Conservation (phyloP, 2,797 vertebrate genomes). For the Macrochelys suwanniensis region DNA sequence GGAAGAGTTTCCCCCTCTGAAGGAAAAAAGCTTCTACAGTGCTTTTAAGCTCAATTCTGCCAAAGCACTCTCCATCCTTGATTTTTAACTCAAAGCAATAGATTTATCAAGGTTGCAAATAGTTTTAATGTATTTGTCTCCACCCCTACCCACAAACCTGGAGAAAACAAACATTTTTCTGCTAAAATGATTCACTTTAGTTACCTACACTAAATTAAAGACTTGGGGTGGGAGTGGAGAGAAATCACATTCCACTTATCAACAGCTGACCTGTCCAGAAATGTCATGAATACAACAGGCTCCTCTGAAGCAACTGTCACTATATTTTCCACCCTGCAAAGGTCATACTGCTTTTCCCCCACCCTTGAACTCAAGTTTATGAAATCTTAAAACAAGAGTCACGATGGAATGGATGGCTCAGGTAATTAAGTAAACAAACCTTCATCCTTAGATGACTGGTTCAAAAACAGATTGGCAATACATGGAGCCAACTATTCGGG, state of each 20-base stretch:
- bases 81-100: too few relatives aligned
- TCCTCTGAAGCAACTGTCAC: not conserved
- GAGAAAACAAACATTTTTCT: not conserved
- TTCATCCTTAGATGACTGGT: not conserved
- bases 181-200: not conserved
- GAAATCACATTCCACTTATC: not conserved
- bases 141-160: too few relatives aligned
- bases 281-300: not conserved
- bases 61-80: too few relatives aligned
- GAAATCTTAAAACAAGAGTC: not conserved
- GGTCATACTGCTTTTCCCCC: fast-evolving
- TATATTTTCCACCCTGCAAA: not conserved
- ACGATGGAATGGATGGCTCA: not conserved
- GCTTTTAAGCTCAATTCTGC: too few relatives aligned
- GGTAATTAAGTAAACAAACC: not conserved
- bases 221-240: not conserved
- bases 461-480: not conserved
- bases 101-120: too few relatives aligned
- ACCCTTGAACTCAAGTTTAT: not conserved
- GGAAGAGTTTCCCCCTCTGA: too few relatives aligned
- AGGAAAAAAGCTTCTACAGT: too few relatives aligned
- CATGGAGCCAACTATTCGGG: not conserved
- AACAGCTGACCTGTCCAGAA: not conserved
- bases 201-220: not conserved
- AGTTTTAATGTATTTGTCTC: too few relatives aligned